phyloP scores from a whole-genome alignment of 2,797 vertebrate species.

The Enteromius argenteus region DNA sequence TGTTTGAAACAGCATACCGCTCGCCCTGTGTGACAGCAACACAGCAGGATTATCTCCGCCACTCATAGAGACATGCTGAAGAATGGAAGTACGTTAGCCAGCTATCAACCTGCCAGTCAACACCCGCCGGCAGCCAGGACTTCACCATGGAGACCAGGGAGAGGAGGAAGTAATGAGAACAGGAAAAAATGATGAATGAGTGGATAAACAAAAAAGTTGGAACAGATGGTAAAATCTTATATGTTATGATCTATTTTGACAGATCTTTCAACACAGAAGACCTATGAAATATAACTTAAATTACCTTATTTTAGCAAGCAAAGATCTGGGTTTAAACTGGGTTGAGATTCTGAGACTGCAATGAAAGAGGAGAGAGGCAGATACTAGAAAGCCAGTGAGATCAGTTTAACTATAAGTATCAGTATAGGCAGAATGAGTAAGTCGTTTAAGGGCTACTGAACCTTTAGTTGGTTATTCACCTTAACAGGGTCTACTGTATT shows the following conservation, averaged over 20 bases:
- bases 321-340: neutral
- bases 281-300: neutral
- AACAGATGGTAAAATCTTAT: slow-evolving; percentile 25
- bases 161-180: slow-evolving; percentile 52
- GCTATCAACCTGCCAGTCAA: slow-evolving; percentile 52
- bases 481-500: neutral
- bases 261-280: slow-evolving; percentile 6
- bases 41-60: slow-evolving; percentile 20
- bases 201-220: slow-evolving; percentile 59
- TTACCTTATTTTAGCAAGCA: neutral
- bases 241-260: slow-evolving; percentile 29
- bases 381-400: neutral
- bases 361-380: neutral
- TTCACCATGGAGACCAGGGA: slow-evolving; percentile 55
- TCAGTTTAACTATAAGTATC: neutral
- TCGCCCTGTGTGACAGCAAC: slow-evolving; percentile 36
- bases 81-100: slow-evolving; percentile 39
- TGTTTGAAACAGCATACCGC: neutral
- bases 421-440: neutral
- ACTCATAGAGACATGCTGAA: slow-evolving; percentile 34
- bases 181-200: slow-evolving; percentile 53
- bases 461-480: neutral
- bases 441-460: neutral
- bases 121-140: slow-evolving; percentile 45
- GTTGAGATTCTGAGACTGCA: neutral